These are phyloP conservation scores for Scytalopus superciliaris DNA, from an alignment of 2,113 vertebrate species.

Conservation along the genomic window DNA sequence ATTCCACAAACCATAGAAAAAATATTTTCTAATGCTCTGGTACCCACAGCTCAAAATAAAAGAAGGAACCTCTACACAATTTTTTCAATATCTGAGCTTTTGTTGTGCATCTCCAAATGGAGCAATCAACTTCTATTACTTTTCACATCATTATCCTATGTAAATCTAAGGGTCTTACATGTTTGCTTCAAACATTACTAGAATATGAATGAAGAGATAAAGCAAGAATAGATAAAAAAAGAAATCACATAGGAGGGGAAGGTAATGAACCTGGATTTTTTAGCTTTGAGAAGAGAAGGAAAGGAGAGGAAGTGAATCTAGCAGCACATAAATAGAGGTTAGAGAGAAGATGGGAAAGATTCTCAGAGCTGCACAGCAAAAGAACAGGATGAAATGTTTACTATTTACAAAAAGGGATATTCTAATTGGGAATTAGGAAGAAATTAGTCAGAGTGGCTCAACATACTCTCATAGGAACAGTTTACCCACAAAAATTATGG, in stretches of 20 bases:
- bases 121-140: background rate
- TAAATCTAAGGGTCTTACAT: background rate
- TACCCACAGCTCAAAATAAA: background rate
- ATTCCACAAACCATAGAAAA: background rate
- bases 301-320: background rate
- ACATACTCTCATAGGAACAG: background rate
- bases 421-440: background rate
- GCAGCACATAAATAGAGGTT: background rate
- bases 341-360: background rate
- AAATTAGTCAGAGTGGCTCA: background rate
- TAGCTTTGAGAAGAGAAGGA: background rate
- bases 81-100: background rate
- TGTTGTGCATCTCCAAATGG: background rate
- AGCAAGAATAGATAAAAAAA: background rate
- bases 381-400: background rate
- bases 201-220: background rate
- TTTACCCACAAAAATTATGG: background rate
- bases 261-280: background rate
- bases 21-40: background rate
- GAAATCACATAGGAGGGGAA: background rate
- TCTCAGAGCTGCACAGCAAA: background rate
- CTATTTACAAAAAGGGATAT: background rate
- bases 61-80: background rate
- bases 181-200: background rate
- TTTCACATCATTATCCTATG: background rate